Percentiles rank a stretch among this genome's conserved stretches.
Conservation (phyloP, 2,888 invertebrate species). For the Ochropleura leucogaster region DNA sequence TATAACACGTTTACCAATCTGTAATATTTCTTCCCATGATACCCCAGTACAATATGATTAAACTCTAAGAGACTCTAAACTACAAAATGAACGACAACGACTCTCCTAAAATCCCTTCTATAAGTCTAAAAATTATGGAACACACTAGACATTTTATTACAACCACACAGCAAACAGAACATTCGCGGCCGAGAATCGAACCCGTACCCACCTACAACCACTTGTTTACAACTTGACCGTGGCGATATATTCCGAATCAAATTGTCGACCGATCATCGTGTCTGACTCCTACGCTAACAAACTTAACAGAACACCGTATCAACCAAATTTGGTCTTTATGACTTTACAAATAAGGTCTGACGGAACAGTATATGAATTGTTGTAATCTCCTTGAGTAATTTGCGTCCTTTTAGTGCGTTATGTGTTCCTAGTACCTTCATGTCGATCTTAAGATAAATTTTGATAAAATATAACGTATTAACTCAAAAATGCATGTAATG, state of each 20-base stretch:
- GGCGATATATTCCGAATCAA: constrained; percentile 87
- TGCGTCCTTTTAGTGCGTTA: constrained; percentile 81
- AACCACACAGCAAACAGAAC: constrained; percentile 80
- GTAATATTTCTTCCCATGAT: constrained; percentile 7
- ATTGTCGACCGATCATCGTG: constrained; percentile 87
- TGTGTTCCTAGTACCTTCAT: constrained; percentile 79
- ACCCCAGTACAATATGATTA: constrained; percentile 46
- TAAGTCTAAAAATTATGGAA: constrained; percentile 69
- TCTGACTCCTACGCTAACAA: constrained; percentile 82
- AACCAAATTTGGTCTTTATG: constrained; percentile 69
- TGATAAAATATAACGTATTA: constrained; percentile 70
- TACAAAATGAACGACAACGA: constrained; percentile 52
- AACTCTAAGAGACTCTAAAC: constrained; percentile 57
- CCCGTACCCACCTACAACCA: constrained; percentile 80
- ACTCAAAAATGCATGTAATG: too few relatives aligned
- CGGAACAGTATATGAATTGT: constrained; percentile 30
- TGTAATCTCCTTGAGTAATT: constrained; percentile 76
- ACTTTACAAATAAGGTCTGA: constrained; percentile 27
- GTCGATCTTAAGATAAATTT: constrained; percentile 70
- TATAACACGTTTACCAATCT: too few relatives aligned
- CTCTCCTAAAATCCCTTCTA: constrained; percentile 61
- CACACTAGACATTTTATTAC: constrained; percentile 72
- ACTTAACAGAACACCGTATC: constrained; percentile 34
- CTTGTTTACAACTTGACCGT: constrained; percentile 83
- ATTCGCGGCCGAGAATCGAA: constrained; percentile 79